These are phyloP conservation scores for Etheostoma cragini DNA, from an alignment of 2,113 vertebrate species.

Conservation along the genomic window DNA sequence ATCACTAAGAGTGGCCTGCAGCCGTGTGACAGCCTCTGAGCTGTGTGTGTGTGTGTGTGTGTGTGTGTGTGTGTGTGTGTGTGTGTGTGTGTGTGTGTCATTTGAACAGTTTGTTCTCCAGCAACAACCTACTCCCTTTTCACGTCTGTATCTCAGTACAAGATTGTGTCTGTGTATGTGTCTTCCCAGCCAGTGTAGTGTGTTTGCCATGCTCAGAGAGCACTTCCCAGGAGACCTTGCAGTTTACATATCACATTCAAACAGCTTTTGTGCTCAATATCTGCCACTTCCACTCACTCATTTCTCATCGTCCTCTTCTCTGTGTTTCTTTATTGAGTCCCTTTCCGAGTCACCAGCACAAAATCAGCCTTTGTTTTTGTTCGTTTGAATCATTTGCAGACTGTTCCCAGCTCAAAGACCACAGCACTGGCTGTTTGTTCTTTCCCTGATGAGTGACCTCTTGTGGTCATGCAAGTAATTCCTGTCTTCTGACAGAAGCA, in stretches of 20 bases:
- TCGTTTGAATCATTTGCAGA: slow-evolving; percentile 29
- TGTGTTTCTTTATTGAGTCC: slow-evolving; percentile 27
- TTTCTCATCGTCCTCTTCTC: slow-evolving; percentile 24
- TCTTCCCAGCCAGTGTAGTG: slow-evolving; percentile 40
- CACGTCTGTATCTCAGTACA: slow-evolving; percentile 59
- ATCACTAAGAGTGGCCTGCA: slow-evolving; percentile 70
- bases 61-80: slow-evolving; percentile 1
- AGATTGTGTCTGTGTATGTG: slow-evolving; percentile 56
- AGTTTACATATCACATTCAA: slow-evolving; percentile 80
- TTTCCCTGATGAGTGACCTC: slow-evolving; percentile 60
- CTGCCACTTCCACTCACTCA: slow-evolving; percentile 61
- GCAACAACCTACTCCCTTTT: slow-evolving; percentile 55
- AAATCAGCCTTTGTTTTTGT: slow-evolving; percentile 23
- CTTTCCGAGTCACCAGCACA: slow-evolving; percentile 15
- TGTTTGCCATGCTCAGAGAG: slow-evolving; percentile 64
- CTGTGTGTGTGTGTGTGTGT: slow-evolving; percentile 22
- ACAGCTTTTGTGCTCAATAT: slow-evolving; percentile 74
- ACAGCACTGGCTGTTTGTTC: slow-evolving; percentile 1
- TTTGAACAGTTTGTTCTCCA: slow-evolving; percentile 54
- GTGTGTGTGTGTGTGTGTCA: slow-evolving; percentile 41
- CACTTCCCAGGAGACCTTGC: slow-evolving; percentile 71
- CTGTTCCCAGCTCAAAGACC: neutral
- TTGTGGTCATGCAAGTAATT: slow-evolving; percentile 40
- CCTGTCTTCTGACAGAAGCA: neutral
- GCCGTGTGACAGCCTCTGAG: slow-evolving; percentile 51